These are phyloP conservation scores for Hippocampus kuda DNA, from an alignment of 2,797 vertebrate species.

Conservation along the genomic window DNA sequence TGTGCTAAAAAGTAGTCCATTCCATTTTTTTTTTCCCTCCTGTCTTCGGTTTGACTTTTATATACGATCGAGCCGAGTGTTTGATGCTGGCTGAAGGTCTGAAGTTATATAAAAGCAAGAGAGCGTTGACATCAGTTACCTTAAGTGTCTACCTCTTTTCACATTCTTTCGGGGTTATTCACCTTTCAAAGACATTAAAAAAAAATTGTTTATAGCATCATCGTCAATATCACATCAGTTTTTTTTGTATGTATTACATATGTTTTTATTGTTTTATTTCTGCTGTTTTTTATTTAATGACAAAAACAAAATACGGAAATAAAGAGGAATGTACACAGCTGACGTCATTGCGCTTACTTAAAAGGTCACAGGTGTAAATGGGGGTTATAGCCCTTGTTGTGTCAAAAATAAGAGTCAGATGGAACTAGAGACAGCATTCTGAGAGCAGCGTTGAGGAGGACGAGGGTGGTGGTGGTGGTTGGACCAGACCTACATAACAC, in stretches of 20 bases:
- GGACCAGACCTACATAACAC: neutral
- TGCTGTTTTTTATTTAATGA: conserved; percentile 6
- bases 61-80: neutral
- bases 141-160: conserved; percentile 1
- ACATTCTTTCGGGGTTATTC: neutral
- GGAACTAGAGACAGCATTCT: no score
- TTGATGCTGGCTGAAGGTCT: neutral
- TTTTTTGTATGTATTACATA: neutral
- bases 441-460: neutral
- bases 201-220: neutral
- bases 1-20: neutral
- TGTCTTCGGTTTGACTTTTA: neutral
- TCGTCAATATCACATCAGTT: neutral
- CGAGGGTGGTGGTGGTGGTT: neutral
- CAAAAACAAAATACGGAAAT: neutral
- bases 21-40: neutral
- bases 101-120: neutral
- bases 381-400: neutral
- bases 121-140: neutral
- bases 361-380: neutral
- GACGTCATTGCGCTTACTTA: no score
- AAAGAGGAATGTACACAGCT: neutral
- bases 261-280: conserved; percentile 3
- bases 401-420: neutral
- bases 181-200: neutral